Conservation (phyloP, 2,888 invertebrate genomes). For the Microctonus hyperodae region DNA sequence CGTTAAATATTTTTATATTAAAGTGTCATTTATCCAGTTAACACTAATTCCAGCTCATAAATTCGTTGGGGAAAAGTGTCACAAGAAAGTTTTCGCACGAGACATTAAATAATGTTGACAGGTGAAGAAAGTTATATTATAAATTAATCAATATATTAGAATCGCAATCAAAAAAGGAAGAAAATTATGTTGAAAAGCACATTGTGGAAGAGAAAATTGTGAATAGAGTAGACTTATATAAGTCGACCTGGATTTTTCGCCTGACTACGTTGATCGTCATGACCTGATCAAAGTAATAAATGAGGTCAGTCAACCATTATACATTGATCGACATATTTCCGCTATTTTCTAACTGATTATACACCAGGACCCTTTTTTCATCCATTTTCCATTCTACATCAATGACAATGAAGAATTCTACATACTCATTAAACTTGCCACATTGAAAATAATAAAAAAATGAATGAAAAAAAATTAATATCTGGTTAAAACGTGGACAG, state of each 20-base stretch:
- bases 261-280: conserved; percentile 37
- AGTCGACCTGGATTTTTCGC: conserved; percentile 35
- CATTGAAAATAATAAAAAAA: too few relatives aligned
- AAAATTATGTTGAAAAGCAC: too few relatives aligned
- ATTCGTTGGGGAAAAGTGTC: too few relatives aligned
- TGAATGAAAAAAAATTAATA: not conserved
- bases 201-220: conserved; percentile 5
- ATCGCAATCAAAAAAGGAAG: not conserved
- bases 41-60: too few relatives aligned
- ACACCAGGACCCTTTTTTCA: not conserved
- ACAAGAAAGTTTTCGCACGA: too few relatives aligned
- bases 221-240: conserved; percentile 25
- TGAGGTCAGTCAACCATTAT: conserved; percentile 40
- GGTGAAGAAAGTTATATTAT: not conserved
- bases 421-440: too few relatives aligned
- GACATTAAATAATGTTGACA: too few relatives aligned
- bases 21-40: too few relatives aligned
- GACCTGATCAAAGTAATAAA: conserved; percentile 39
- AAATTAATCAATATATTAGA: not conserved
- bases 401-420: too few relatives aligned
- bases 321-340: conserved; percentile 24
- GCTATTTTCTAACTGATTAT: not conserved
- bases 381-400: too few relatives aligned
- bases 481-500: conserved; percentile 17
- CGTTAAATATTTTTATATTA: too few relatives aligned